phyloP scores from a whole-genome alignment of 1,140 invertebrate genomes.

The Phymastichus coffea region DNA sequence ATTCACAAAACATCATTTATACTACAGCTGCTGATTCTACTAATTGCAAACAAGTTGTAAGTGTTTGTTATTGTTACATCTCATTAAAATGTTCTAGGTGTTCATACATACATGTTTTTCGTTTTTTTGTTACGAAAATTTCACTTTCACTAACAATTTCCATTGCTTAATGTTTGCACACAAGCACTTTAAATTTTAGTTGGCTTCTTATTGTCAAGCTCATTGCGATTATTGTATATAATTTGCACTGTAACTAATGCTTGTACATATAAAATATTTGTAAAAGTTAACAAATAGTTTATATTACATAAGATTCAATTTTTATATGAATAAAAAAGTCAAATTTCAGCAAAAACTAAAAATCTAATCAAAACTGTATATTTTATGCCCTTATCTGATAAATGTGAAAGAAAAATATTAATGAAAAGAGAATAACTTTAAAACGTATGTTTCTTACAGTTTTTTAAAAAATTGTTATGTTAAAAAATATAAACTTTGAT shows the following conservation, averaged over 20 bases:
- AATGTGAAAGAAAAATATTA: too few relatives aligned
- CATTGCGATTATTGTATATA: background rate
- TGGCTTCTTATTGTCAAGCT: background rate
- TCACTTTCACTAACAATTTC: background rate
- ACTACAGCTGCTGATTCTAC: slow-evolving; percentile 39
- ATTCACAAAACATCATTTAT: slow-evolving; percentile 39
- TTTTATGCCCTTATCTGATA: too few relatives aligned
- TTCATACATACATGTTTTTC: too few relatives aligned
- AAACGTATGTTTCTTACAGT: too few relatives aligned
- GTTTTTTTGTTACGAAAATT: background rate
- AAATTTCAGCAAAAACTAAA: too few relatives aligned
- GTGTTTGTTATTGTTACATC: slow-evolving; percentile 9
- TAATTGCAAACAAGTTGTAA: slow-evolving; percentile 44
- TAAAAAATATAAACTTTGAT: too few relatives aligned
- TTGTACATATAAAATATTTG: background rate
- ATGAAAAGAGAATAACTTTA: too few relatives aligned
- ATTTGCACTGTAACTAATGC: background rate
- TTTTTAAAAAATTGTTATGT: too few relatives aligned
- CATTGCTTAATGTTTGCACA: slow-evolving; percentile 11
- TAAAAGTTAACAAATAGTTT: background rate
- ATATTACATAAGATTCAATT: background rate
- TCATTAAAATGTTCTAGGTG: background rate
- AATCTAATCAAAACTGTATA: too few relatives aligned
- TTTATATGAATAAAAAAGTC: too few relatives aligned
- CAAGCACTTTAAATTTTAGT: slow-evolving; percentile 5